Percentiles rank a stretch among this genome's conserved stretches.
Conservation (phyloP, 2,888 invertebrate species). For the Malacosoma neustria region DNA sequence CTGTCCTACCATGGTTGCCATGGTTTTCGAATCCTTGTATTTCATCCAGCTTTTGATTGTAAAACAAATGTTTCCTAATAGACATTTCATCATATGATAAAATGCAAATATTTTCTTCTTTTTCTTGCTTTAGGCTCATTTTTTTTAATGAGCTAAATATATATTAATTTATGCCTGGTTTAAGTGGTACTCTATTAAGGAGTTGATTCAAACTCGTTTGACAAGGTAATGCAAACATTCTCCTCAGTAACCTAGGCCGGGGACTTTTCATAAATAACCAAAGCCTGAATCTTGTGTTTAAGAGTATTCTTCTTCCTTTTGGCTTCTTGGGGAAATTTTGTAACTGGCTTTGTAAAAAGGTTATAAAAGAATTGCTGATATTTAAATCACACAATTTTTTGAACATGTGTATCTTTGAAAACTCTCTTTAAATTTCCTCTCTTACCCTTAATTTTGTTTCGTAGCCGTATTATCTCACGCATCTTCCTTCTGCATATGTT, state of each 20-base stretch:
- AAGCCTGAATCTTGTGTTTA: slow-evolving; percentile 4
- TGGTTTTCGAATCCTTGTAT: background rate
- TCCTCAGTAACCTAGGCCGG: slow-evolving; percentile 7
- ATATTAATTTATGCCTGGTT: background rate
- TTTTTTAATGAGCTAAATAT: too few species aligned
- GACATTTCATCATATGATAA: background rate
- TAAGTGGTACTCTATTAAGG: background rate
- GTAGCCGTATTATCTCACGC: background rate
- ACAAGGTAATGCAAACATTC: background rate
- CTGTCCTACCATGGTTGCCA: background rate
- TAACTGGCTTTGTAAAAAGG: background rate
- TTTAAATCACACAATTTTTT: background rate
- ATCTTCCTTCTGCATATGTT: background rate
- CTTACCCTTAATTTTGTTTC: background rate
- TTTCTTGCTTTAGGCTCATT: background rate
- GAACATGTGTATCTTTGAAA: background rate
- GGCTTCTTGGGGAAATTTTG: slow-evolving; percentile 2
- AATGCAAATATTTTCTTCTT: background rate
- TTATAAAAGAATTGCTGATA: too few species aligned
- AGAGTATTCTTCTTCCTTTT: slow-evolving; percentile 3
- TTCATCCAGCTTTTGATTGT: background rate
- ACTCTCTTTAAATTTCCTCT: background rate
- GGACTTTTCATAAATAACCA: slow-evolving; percentile 6
- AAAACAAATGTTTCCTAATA: background rate
- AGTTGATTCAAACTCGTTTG: background rate